Evolutionary conservation across 2,113 vertebrate species (phyloP).

Genomic region (Egretta garzetta): DNA sequence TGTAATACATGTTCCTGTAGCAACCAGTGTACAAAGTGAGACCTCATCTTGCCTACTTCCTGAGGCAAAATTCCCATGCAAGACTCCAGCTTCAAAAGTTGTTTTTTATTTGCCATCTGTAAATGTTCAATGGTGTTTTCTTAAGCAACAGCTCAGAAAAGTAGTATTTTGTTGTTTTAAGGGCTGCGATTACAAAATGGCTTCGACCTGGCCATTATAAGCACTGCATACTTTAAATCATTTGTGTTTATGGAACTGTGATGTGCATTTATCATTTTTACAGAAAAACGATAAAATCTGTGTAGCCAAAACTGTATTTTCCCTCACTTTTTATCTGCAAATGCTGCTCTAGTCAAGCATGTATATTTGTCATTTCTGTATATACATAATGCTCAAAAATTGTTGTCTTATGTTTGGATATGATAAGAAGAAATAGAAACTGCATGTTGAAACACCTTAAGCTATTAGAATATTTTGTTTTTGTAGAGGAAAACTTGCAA

Average conservation of each 20-base stretch:
- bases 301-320: background rate
- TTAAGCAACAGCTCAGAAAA: constrained; percentile 29
- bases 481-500: background rate
- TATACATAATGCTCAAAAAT: background rate
- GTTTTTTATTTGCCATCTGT: constrained; percentile 16
- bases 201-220: background rate
- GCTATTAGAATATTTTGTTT: background rate
- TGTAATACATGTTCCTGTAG: background rate
- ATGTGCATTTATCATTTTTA: background rate
- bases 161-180: background rate
- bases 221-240: background rate
- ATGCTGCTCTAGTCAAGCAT: background rate
- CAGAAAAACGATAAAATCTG: background rate
- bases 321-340: background rate
- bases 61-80: background rate
- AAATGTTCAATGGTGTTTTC: constrained; percentile 10
- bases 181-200: background rate
- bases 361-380: background rate
- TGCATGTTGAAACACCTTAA: background rate
- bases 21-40: background rate
- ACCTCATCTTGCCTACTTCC: background rate
- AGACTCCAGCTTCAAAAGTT: background rate
- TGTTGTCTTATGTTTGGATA: background rate
- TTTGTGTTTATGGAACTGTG: background rate
- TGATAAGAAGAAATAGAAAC: background rate